Evolutionary conservation across 2,797 vertebrate genomes (phyloP).

Genomic region (Sebastes minor): DNA sequence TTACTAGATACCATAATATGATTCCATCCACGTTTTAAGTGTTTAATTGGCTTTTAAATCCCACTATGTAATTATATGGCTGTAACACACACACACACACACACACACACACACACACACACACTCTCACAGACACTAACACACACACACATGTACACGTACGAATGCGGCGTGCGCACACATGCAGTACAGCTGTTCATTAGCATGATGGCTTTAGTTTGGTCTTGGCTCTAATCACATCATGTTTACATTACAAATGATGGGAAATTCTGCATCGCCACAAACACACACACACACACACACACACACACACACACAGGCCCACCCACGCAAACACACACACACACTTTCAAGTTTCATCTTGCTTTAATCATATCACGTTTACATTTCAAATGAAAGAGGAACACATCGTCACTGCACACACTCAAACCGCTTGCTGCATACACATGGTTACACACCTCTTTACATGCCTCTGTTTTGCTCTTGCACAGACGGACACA

Average conservation of each 20-base stretch:
- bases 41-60: slow-evolving; percentile 83
- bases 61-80: slow-evolving; percentile 77
- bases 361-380: slow-evolving; percentile 51
- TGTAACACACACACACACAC: slow-evolving; percentile 45
- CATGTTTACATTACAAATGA: slow-evolving; percentile 76
- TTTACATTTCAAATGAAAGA: slow-evolving; percentile 57
- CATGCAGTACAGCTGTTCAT: slow-evolving; percentile 74
- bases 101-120: neutral
- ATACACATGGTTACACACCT: neutral
- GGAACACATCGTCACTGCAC: slow-evolving; percentile 2
- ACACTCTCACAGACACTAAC: neutral
- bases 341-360: slow-evolving; percentile 41
- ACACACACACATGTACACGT: neutral
- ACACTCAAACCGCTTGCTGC: neutral
- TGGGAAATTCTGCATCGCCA: slow-evolving; percentile 46
- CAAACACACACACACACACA: slow-evolving; percentile 13
- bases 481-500: neutral
- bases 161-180: slow-evolving; percentile 9
- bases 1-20: slow-evolving; percentile 69
- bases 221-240: slow-evolving; percentile 70
- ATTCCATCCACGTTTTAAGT: slow-evolving; percentile 81
- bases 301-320: neutral
- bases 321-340: neutral
- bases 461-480: neutral
- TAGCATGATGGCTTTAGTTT: slow-evolving; percentile 72